Conservation (phyloP, 1,140 invertebrate species). For the Sipha flava region DNA sequence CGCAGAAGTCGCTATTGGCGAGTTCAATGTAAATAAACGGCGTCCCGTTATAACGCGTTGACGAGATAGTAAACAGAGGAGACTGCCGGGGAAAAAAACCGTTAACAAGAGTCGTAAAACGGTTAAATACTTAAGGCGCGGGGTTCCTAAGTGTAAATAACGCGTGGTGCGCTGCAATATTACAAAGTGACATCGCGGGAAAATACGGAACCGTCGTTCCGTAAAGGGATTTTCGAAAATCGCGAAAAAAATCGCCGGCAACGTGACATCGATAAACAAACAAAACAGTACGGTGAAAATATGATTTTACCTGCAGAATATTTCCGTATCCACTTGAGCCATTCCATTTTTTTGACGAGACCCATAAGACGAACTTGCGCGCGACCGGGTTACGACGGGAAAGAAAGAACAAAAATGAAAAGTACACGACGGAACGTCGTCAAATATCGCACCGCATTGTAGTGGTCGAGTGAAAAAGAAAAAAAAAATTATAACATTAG, state of each 20-base stretch:
- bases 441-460: no score
- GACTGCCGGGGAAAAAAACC: not conserved
- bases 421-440: not conserved
- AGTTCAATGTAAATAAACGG: no score
- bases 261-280: no score
- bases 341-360: conserved; percentile 3
- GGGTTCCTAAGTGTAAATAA: no score
- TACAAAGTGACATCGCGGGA: no score
- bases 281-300: no score
- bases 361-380: not conserved
- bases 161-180: no score
- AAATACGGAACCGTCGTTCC: not conserved
- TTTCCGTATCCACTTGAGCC: conserved; percentile 23
- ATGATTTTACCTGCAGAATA: not conserved
- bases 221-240: not conserved
- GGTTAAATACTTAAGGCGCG: not conserved
- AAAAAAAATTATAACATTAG: no score
- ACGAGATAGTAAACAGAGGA: not conserved
- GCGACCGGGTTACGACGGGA: not conserved
- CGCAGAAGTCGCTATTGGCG: not conserved
- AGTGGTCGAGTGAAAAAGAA: no score
- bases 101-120: conserved; percentile 10
- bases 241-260: no score
- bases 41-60: not conserved
- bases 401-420: not conserved